Evolutionary conservation across 1,140 invertebrate genomes (phyloP), one percentile per base, ranked within the genome.

Genomic region (Venturia canescens): DNA sequence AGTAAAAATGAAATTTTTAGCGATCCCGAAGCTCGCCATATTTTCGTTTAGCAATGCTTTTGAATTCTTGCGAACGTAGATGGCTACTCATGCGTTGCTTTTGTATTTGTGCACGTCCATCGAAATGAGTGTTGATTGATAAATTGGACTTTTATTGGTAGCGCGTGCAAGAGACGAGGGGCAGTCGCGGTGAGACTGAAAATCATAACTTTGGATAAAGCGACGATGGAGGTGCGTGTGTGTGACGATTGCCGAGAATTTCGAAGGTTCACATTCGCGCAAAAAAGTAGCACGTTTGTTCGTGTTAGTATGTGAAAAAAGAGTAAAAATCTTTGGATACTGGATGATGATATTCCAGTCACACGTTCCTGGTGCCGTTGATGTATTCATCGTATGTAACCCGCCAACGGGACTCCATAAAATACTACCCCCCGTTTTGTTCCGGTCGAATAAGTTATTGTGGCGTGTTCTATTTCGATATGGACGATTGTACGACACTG

Each of bases 341-440:
- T 31, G 31, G 82, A 79, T 83, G 81, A 78, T 86, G 84, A 86
- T 86, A 88, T 88, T 88, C 87, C 67, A 84, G 86, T 88, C 87
- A 88, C 87, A 86, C 82, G 77, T 76, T 70, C 34, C 76, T 70
- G 78, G 69, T 53, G 76, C 80, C 83, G 82, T 80, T 87, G 84
- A 88, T 82, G 83, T 88, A 88, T 88, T 88, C 87, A 85, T 80
- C 82, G 84, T 86, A 84, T 87, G 84, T 88, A 87, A 87, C 87
- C 81, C n/a, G n/a, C n/a, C 85, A 88, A 86, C 84, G 87, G 84
- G 84, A 84, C 85, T 85, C 83, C 84, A 87, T 87, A 87, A 88
- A 87, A 88, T 86, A 87, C 86, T 88, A 86, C 85, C 84, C 83
- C 84, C 83, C 82, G 86, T 86, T 87, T 86, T 86, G 85, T 85